A percentile compares a stretch with the other conserved stretches of the same genome.
These are phyloP conservation scores for Ichneumoninae sp. DNA, from an alignment of 2,888 invertebrate species.

Conservation along the genomic window DNA sequence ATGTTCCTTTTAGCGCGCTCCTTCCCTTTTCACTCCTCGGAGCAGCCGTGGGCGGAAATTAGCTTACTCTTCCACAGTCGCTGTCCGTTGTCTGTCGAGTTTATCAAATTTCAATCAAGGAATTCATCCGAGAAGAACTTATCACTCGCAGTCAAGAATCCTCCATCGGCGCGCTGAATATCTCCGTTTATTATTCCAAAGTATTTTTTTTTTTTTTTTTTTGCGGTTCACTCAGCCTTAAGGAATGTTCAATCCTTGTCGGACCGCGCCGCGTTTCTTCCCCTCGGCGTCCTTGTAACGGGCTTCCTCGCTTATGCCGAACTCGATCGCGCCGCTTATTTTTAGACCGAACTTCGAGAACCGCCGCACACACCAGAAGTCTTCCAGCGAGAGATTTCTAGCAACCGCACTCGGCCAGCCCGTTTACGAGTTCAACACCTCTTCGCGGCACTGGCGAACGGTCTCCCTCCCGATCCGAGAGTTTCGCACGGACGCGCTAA, in stretches of 20 bases:
- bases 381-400: slow-evolving; percentile 53
- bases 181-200: slow-evolving; percentile 39
- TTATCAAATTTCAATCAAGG: slow-evolving; percentile 32
- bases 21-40: slow-evolving; percentile 1
- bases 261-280: slow-evolving; percentile 8
- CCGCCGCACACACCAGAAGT: slow-evolving; percentile 41
- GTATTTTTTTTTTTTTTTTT: slow-evolving; percentile 37
- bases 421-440: slow-evolving; percentile 79
- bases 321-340: slow-evolving; percentile 76
- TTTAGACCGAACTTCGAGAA: slow-evolving; percentile 71
- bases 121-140: slow-evolving; percentile 13
- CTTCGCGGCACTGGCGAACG: slow-evolving; percentile 55
- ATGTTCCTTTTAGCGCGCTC: neutral
- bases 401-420: slow-evolving; percentile 59
- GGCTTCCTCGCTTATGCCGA: slow-evolving; percentile 54
- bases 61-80: slow-evolving; percentile 50
- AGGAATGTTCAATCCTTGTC: slow-evolving; percentile 39
- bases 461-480: slow-evolving; percentile 31
- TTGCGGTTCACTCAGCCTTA: neutral
- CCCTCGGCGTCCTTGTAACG: slow-evolving; percentile 46
- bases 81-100: slow-evolving; percentile 48
- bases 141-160: slow-evolving; percentile 7
- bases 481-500: slow-evolving; percentile 28
- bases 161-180: neutral
- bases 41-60: neutral